These are phyloP conservation scores for Microctonus hyperodae DNA, from an alignment of 2,888 invertebrate genomes.

Conservation along the genomic window DNA sequence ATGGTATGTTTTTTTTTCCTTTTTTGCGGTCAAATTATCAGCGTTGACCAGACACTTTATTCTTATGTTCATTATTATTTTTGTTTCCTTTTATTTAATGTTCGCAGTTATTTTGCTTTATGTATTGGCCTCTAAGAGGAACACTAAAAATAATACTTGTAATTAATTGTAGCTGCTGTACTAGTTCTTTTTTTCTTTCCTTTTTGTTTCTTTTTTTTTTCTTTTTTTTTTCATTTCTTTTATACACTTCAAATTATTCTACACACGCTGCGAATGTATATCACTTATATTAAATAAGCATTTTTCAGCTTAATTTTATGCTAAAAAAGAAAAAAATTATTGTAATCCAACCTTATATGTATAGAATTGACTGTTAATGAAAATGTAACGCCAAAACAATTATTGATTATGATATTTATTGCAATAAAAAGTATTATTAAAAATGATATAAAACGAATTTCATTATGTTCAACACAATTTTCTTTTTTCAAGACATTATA, in stretches of 20 bases:
- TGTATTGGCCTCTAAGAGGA: not conserved
- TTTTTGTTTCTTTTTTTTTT: slow-evolving; percentile 31
- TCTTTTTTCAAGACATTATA: slow-evolving; percentile 13
- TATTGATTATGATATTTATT: slow-evolving; percentile 58
- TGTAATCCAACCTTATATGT: slow-evolving; percentile 50
- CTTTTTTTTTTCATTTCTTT: slow-evolving; percentile 32
- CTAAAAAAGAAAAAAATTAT: slow-evolving; percentile 47
- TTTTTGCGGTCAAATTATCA: slow-evolving; percentile 8
- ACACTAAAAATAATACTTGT: slow-evolving; percentile 8
- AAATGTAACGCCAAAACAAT: slow-evolving; percentile 56
- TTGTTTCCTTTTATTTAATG: not conserved
- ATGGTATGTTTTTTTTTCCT: not conserved
- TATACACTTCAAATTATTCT: slow-evolving; percentile 44
- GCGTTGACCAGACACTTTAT: not conserved
- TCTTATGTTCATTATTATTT: slow-evolving; percentile 14
- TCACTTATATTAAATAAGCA: slow-evolving; percentile 49
- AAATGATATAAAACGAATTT: not conserved
- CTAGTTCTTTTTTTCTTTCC: slow-evolving; percentile 35
- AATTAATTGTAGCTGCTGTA: slow-evolving; percentile 47
- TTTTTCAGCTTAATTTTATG: slow-evolving; percentile 51
- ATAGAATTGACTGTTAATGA: slow-evolving; percentile 56
- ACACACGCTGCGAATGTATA: slow-evolving; percentile 50
- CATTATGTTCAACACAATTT: slow-evolving; percentile 8
- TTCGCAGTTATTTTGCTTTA: slow-evolving; percentile 17
- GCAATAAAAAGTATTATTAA: slow-evolving; percentile 55